Evolutionary conservation across 35 echinoderm and acorn worm species (phyloP), one percentile per base, ranked within the genome.

Genomic region (Eucidaris tribuloides): DNA sequence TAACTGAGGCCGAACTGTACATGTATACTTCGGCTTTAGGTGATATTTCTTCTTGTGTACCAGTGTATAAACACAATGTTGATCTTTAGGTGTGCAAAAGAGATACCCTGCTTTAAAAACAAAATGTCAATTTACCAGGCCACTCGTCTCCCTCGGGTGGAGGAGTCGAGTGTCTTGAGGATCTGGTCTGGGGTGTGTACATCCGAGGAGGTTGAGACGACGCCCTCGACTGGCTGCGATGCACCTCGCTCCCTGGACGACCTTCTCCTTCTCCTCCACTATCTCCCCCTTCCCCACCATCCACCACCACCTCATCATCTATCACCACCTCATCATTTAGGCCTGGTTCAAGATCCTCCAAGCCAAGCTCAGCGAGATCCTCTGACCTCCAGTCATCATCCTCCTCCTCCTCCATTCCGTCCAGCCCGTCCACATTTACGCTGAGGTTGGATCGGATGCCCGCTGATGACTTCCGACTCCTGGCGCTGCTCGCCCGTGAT

Each of bases 371-470:
- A 1, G 68, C 37, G 1, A 74, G 68, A 41, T 74, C 68, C 37
- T 74, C 68, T 35, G 68, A 74, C 68, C 24, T 13, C 68, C 68
- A 74, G 20, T 74, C 68, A 74, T 74, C 68, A 74, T 74, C 68
- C 17, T 74, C 68, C 17, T 74, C 68, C n/a, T 52, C 48, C n/a
- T n/a, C 48, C 68, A 13, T 40, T 74, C 25, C 35, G 7, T 41
- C 68, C 3, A 44, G 35, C 9, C 0, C 68, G 25, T 24, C 68
- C 0, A 24, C 68, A 27, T 44, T 40, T 40, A 41, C 5, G 28
- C 68, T 40, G 11, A 42, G 68, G 35, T 44, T 9, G 34, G 68
- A 74, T 20, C 68, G 68, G 35, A 74, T 44, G 35, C 68, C 68
- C 24, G 68, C 68, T 4, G 68, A 74, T 5, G 68, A 74, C 40